Evolutionary conservation across 2,888 invertebrate species (phyloP).

Genomic region (Heteropelma amictum): DNA sequence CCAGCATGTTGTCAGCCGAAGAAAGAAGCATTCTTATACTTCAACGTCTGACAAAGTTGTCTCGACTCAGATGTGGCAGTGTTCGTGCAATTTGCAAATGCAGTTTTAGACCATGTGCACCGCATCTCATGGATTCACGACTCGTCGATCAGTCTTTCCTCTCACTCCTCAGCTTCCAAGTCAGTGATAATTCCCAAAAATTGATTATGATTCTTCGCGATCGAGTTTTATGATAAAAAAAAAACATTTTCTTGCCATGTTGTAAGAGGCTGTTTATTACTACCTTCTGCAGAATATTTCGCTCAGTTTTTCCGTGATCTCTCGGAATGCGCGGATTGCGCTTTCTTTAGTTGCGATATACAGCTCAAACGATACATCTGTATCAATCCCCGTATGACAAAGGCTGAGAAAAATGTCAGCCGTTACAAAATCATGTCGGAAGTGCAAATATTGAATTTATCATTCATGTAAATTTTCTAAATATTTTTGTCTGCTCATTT

Average conservation of each 20-base stretch:
- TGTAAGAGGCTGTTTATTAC: not conserved
- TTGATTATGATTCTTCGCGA: not conserved
- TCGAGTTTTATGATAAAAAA: not conserved
- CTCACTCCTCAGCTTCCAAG: not conserved
- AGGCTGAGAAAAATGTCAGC: no score
- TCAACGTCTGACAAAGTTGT: constrained; percentile 1
- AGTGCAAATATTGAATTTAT: no score
- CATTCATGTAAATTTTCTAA: no score
- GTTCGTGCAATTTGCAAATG: constrained; percentile 57
- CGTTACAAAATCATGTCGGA: no score
- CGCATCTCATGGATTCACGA: constrained; percentile 43
- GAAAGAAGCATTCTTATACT: constrained; percentile 14
- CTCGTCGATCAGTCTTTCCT: constrained; percentile 41
- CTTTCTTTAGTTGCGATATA: no score
- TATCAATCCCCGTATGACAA: no score
- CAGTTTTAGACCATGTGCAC: constrained; percentile 58
- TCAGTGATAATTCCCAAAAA: not conserved
- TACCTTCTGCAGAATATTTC: no score
- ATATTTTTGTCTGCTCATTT: no score
- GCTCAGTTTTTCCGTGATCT: no score
- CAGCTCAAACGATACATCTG: no score
- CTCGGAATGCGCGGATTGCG: no score
- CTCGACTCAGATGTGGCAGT: constrained; percentile 27
- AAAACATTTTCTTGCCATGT: not conserved
- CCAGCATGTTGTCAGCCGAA: not conserved